Base-by-base conservation (phyloP, 2,888 invertebrate species). In the Brachycybe producta region DNA sequence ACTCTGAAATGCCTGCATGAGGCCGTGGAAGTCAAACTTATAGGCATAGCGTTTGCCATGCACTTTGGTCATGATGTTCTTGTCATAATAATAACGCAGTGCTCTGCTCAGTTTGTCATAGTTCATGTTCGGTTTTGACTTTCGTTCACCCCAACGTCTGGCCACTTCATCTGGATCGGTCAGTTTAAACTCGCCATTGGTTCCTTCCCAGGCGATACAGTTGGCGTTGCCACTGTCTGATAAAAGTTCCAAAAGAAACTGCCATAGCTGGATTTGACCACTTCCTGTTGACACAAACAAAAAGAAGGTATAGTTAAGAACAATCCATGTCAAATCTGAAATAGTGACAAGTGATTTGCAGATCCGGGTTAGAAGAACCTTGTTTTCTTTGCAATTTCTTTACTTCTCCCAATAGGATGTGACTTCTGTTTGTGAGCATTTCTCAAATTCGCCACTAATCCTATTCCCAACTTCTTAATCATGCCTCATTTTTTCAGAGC, bases 221-320 rank as follows among this genome's bases (percentile, higher is more conserved):
- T 76, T 75, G 36, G 80, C 79, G 66, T 94, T 91, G 63, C 84
- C 82, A 70, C 84, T 82, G 73, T 91, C 87, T 58, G 85, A 81
- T 67, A 97, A 80, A 65, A 94, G 82, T 72, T 97, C 95, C 64
- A 97, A 76, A 60, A 97, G 77, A 75, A 97, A 95, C 75, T 95
- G 95, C 95, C 95, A 95, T 69, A 97, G 77, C 75, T 97, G 95
- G 71, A 95, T 94, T 75, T 97, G 97, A 55, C 87, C 87, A 24
- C 50, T 50, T 3, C 50, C 50, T 50, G n/a, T n/a, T n/a, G n/a
- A n/a, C n/a, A n/a, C n/a, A n/a, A n/a, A n/a, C n/a, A n/a, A 32
- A 17, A 41, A 43, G 26, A 8, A 19, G 5, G 32, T 32, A 32
- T 32, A 32, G 11, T 32, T 11, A 32, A 11, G 32, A 32, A 32